Evolutionary conservation across 2,113 vertebrate species (phyloP).

Genomic region (Trematocara zebra): DNA sequence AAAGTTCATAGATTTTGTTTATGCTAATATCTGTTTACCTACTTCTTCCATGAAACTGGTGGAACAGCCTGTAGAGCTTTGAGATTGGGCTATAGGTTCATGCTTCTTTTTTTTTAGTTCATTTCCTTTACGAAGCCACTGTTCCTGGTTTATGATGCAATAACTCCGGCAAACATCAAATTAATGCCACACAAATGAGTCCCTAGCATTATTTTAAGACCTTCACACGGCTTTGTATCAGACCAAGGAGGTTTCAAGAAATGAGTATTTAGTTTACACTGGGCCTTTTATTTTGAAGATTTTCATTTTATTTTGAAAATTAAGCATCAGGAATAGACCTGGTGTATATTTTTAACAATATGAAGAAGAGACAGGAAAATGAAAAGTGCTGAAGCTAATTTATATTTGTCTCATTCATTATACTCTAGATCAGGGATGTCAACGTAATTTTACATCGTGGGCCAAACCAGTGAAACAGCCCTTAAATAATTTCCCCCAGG

Average conservation of each 20-base stretch:
- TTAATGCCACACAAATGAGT: not conserved
- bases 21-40: not conserved
- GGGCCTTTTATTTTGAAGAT: not conserved
- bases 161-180: not conserved
- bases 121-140: not conserved
- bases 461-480: not conserved
- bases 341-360: not conserved
- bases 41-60: not conserved
- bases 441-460: not conserved
- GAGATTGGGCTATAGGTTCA: not conserved
- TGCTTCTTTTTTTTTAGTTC: not conserved
- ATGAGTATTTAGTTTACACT: not conserved
- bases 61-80: not conserved
- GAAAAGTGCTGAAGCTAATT: not conserved
- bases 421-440: not conserved
- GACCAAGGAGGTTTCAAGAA: not conserved
- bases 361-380: not conserved
- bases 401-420: not conserved
- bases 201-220: not conserved
- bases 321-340: not conserved
- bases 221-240: not conserved
- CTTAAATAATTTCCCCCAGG: too few species aligned
- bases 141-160: not conserved
- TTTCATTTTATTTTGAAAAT: not conserved
- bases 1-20: not conserved